phyloP scores from a whole-genome alignment of 2,888 invertebrate genomes.

The Mythimna pallens region DNA sequence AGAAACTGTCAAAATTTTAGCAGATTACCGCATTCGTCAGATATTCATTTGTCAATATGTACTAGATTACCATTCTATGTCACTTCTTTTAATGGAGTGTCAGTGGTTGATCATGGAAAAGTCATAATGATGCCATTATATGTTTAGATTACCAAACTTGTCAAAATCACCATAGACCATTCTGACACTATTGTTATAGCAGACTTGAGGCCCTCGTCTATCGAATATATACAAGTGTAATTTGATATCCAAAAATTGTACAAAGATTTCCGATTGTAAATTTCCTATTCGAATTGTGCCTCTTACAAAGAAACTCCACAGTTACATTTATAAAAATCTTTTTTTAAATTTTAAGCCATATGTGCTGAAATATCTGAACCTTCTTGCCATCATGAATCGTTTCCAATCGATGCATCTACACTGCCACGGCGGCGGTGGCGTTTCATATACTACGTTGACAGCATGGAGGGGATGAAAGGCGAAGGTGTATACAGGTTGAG shows the following conservation, averaged over 20 bases:
- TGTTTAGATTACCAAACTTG: no score
- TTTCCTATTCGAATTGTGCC: not conserved
- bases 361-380: not conserved
- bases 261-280: not conserved
- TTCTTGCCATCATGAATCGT: constrained; percentile 5
- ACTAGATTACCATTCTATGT: no score
- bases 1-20: no score
- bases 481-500: constrained; percentile 15
- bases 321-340: not conserved
- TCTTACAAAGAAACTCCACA: not conserved
- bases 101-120: no score
- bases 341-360: not conserved
- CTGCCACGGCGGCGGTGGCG: constrained; percentile 1
- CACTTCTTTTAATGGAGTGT: no score
- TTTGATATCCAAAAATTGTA: not conserved
- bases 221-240: not conserved
- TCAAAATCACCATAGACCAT: no score
- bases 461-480: constrained; percentile 11
- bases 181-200: no score
- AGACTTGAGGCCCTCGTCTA: no score
- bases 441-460: constrained; percentile 36
- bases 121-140: no score
- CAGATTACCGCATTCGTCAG: no score
- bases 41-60: no score
- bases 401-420: constrained; percentile 33